Evolutionary conservation across 2,888 invertebrate genomes (phyloP), one percentile per base, ranked within the genome.

Genomic region (Zootermopsis nevadensis): DNA sequence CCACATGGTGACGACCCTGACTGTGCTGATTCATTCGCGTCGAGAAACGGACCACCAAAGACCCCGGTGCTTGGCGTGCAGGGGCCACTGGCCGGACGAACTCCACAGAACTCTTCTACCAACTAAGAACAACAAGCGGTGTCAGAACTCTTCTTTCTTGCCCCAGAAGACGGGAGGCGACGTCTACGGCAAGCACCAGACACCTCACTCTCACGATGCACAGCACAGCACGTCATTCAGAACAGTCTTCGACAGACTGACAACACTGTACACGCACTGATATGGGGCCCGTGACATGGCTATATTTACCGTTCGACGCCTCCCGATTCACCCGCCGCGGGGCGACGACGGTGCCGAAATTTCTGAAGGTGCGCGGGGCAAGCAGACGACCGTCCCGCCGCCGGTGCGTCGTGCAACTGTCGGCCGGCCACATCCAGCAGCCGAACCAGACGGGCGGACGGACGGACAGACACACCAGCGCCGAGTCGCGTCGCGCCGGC

Each of bases 1-100:
- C 94, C 94, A 94, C 94, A 94, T 94, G 91, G 93, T 93, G 82
- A 79, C 79, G 77, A 48, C 38, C 76, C 79, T 72, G 74, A 67
- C 77, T 33, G 66, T 76, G 67, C 7, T 81, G 53, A 74, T 74
- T 74, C 81, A 81, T 81, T 22, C 81, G 81, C 42, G 72, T 53
- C 55, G 60, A 38, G 66, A 33, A 12, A n/a, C 35, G 4, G 38
- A 38, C 60, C 77, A n/a, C 35, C 79, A 31, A 79, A n/a, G 1
- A 79, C 60, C 60, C 35, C 80, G 38, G 35, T 60, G 53, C 35
- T n/a, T n/a, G 66, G 6, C 10, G 77, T 24, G 10, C 55, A 27
- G 24, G 77, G 24, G 24, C 22, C 22, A 15, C 8, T 33, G 69
- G 24, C 4, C 6, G 42, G 38, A 19, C 1, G 1, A 38, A 74